A percentile compares a stretch with the other conserved stretches of the same genome.
These are phyloP conservation scores for Drosophila simulans DNA, from an alignment of 1,140 invertebrate species.

Conservation along the genomic window DNA sequence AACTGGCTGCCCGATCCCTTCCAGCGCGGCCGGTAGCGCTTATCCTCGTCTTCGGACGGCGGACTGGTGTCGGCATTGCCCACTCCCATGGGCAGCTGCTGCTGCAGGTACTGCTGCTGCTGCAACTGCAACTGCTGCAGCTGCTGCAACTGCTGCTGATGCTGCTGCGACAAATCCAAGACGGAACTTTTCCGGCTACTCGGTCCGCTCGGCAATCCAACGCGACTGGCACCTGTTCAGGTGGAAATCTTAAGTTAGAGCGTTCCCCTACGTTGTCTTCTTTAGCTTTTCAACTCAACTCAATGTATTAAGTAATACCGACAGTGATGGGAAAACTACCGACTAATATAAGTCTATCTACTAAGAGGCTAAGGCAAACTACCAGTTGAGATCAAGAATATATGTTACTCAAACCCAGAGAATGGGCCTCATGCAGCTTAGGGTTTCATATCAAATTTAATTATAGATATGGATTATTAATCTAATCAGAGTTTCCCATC, in stretches of 20 bases:
- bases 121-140: constrained; percentile 60
- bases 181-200: constrained; percentile 79
- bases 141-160: constrained; percentile 62
- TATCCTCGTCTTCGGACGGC: constrained; percentile 84
- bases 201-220: constrained; percentile 75
- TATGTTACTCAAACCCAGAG: neutral
- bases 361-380: neutral
- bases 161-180: constrained; percentile 72
- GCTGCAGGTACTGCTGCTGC: constrained; percentile 49
- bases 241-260: neutral
- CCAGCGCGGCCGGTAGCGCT: constrained; percentile 74
- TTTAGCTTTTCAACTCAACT: constrained; percentile 55
- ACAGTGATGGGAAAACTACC: constrained; percentile 27
- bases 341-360: neutral
- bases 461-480: too few species aligned
- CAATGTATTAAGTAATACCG: constrained; percentile 62
- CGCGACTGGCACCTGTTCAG: constrained; percentile 71
- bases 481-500: constrained; percentile 7
- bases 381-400: neutral
- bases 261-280: neutral
- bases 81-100: constrained; percentile 70
- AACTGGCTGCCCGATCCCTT: constrained; percentile 84
- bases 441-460: too few species aligned
- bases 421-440: neutral
- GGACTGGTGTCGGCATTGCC: constrained; percentile 84